Evolutionary conservation across 35 echinoderm and acorn worm species (phyloP).

Genomic region (Amphiura filiformis): DNA sequence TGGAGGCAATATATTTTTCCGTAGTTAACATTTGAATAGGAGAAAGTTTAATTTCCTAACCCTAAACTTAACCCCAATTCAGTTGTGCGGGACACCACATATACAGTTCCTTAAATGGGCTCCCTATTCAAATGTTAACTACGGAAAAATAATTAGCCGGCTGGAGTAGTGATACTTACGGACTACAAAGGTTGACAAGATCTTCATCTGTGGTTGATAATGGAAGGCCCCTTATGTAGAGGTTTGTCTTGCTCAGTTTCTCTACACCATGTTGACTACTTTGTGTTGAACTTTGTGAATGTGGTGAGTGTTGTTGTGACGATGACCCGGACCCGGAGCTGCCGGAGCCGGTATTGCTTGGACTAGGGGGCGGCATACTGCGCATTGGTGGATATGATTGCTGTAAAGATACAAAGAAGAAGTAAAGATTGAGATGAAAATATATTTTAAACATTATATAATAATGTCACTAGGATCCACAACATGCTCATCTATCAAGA

Average conservation of each 20-base stretch:
- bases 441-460: neutral
- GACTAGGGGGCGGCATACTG: constrained; percentile 27
- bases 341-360: constrained; percentile 30
- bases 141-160: no score
- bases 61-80: no score
- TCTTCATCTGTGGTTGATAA: constrained; percentile 31
- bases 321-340: constrained; percentile 25
- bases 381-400: constrained; percentile 32
- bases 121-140: no score
- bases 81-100: no score
- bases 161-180: constrained; percentile 27
- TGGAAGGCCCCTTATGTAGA: constrained; percentile 32
- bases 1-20: no score
- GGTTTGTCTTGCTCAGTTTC: constrained; percentile 32
- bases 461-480: no score
- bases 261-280: constrained; percentile 38
- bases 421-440: neutral
- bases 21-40: no score
- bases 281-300: constrained; percentile 26
- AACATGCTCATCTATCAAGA: no score
- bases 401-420: constrained; percentile 5
- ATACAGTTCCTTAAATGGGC: no score
- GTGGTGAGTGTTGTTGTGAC: constrained; percentile 35
- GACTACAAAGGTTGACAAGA: constrained; percentile 31
- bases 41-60: no score